Conservation (phyloP, 2,888 invertebrate genomes). For the Acrobasis suavella region DNA sequence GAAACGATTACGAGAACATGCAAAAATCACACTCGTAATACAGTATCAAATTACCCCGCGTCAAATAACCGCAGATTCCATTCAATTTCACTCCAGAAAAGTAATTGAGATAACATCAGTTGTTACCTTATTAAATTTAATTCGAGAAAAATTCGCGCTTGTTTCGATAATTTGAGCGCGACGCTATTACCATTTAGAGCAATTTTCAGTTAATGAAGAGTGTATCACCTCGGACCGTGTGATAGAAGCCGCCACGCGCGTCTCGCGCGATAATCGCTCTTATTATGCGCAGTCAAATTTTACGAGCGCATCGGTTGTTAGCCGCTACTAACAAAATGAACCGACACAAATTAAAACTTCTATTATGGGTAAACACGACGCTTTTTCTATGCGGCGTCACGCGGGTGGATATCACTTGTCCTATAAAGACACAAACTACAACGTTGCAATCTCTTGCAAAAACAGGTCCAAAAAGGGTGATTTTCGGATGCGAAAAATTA, state of each 20-base stretch:
- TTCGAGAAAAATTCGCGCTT: constrained; percentile 64
- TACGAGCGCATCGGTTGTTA: constrained; percentile 75
- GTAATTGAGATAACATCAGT: constrained; percentile 62
- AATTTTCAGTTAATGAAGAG: constrained; percentile 76
- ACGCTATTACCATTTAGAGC: constrained; percentile 73
- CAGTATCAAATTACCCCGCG: constrained; percentile 40
- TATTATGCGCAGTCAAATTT: constrained; percentile 80
- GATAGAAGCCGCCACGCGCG: constrained; percentile 60
- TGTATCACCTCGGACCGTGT: constrained; percentile 57
- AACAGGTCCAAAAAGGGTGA: constrained; percentile 33
- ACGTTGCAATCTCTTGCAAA: constrained; percentile 7
- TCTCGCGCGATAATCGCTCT: constrained; percentile 69
- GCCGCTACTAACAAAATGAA: constrained; percentile 70
- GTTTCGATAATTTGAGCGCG: constrained; percentile 65
- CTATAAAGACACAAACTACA: constrained; percentile 49
- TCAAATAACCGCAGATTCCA: constrained; percentile 49
- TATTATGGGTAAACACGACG: constrained; percentile 60
- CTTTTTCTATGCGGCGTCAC: constrained; percentile 60
- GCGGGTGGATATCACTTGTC: constrained; percentile 53
- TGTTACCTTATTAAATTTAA: constrained; percentile 71
- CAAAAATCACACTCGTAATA: constrained; percentile 25
- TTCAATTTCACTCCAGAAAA: constrained; percentile 53
- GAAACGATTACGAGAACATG: constrained; percentile 30
- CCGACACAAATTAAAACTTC: constrained; percentile 68
- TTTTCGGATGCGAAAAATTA: constrained; percentile 38